These are phyloP conservation scores for Rhinolophus sinicus DNA, from an alignment of 2,113 vertebrate species.

Conservation along the genomic window DNA sequence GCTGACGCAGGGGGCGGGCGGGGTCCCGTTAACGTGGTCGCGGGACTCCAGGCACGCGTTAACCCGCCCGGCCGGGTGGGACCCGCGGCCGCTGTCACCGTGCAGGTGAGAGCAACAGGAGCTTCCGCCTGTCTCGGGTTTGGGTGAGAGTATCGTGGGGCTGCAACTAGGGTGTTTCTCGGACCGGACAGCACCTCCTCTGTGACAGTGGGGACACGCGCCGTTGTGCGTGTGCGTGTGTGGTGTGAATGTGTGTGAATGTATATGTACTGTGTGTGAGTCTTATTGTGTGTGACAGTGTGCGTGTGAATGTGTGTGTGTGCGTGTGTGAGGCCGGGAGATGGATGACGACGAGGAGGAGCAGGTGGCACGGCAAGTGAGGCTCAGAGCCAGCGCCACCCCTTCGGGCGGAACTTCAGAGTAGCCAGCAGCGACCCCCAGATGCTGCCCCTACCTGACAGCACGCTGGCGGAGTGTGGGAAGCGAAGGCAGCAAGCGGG, in stretches of 20 bases:
- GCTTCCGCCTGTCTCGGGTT: not conserved
- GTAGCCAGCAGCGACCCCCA: not conserved
- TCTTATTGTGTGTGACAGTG: not conserved
- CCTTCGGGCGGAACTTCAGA: not conserved
- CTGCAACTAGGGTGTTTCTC: not conserved
- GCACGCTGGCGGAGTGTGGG: not conserved
- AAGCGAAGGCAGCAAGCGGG: not conserved
- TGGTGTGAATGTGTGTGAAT: not conserved
- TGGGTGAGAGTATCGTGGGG: not conserved
- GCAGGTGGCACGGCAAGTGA: not conserved
- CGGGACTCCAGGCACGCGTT: not conserved
- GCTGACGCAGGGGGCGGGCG: not conserved
- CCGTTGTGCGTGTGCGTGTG: not conserved
- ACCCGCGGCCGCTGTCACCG: not conserved
- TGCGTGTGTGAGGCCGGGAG: not conserved
- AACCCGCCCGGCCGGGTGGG: not conserved
- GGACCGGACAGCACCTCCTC: not conserved
- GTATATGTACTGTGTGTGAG: not conserved
- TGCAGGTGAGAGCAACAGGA: not conserved
- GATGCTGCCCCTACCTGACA: not conserved
- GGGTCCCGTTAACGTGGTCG: not conserved
- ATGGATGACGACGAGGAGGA: not conserved
- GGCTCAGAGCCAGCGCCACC: not conserved
- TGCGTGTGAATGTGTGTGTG: not conserved
- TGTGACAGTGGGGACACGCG: not conserved